Evolutionary conservation across 2,888 invertebrate genomes (phyloP), one percentile per base, ranked within the genome.

Genomic region (Caenorhabditis sp.): DNA sequence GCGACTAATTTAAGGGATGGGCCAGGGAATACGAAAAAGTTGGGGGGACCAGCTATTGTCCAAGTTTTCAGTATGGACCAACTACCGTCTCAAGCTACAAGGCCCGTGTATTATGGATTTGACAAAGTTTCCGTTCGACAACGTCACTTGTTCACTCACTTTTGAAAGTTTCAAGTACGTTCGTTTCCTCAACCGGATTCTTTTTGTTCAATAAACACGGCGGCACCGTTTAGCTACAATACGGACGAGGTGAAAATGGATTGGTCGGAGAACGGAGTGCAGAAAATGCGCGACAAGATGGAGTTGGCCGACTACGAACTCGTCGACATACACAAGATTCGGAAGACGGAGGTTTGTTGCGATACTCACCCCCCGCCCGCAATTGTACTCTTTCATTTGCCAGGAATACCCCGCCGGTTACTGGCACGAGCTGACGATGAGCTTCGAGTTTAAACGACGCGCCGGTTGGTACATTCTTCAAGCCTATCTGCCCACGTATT

Each of bases 401-500:
- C 71, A 88, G 86, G 80, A 81, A 43, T 88, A 89, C 78, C 89
- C 89, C 2, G 88, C 89, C n/a, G 89, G 89, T 11, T 84, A 79
- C 53, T 88, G 88, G 88, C 89, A 88, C 74, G 88, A 88, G 59
- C 71, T 88, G 59, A 87, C 88, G 15, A 87, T 88, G 87, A 81
- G 75, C 50, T 89, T 89, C 59, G 86, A 86, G 68, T 89, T 89
- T 74, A 85, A 86, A 72, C 71, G 89, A 27, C 35, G 88, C 8
- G 88, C 87, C 15, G 89, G 89, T 37, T 89, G 88, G 88, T 88
- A 87, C 68, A 88, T 88, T 62, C 75, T 88, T 13, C 87, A 88
- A 50, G 89, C 89, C n/a, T 89, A 89, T 78, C 71, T 86, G 5
- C 88, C 88, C 11, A 89, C 89, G 9, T 89, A 88, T 80, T 80